Base-by-base conservation (phyloP, 2,113 vertebrate genomes). In the Spea bombifrons region DNA sequence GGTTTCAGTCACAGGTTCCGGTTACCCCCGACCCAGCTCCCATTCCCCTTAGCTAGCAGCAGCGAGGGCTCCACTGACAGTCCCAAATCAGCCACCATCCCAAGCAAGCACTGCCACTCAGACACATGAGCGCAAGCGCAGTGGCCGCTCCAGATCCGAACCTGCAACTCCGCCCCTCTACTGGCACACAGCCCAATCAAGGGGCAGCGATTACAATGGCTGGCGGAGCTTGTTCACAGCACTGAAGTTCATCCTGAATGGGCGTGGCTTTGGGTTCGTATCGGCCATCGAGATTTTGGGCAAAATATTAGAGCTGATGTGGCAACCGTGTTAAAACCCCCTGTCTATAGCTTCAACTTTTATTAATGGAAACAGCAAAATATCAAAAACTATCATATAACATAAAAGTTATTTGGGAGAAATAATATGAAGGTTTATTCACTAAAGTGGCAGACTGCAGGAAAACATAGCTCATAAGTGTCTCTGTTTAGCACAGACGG, bases 41-140 rank as follows among this genome's bases (percentile, higher is more conserved):
- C 73, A 8, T 71, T 49, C 65, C 15, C 44, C 73, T n/a, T 30
- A 16, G 63, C 17, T 17, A 46, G 13, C 9, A 4, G 63, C 78
- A 66, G 9, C 68, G 71, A 76, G 66, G 82, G 1, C 67, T 77
- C 47, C 78, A 7, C 80, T 52, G 86, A 78, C 83, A 87, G 76
- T 80, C 81, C 83, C 48, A 75, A 84, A 71, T 77, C 85, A 87
- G 82, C 70, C 50, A 81, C 81, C 61, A 63, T 79, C 80, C 81
- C 57, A 70, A 5, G 74, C 73, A n/a, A 3, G 79, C 70, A 67
- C 50, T 15, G 30, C 63, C 48, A 57, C 71, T 75, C 43, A 70
- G 10, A 71, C 46, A 70, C 66, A 5, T 8, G 53, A n/a, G 47
- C 67, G 75, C 75, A 77, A 63, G 75, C 75, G 75, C 67, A 30